phyloP scores from a whole-genome alignment of 1,140 invertebrate species.

The Patella vulgata region DNA sequence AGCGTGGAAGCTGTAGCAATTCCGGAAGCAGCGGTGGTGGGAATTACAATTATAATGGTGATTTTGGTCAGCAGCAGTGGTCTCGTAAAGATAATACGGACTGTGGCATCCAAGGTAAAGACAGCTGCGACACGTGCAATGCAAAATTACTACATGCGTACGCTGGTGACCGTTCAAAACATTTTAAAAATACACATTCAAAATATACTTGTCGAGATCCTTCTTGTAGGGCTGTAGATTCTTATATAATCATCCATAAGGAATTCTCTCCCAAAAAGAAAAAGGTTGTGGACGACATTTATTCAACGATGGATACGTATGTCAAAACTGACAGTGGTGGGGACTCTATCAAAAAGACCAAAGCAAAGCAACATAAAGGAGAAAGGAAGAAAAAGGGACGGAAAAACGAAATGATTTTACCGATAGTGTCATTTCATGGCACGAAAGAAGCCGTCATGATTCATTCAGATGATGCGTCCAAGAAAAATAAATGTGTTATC shows the following conservation, averaged over 20 bases:
- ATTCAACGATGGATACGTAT: slow-evolving; percentile 1
- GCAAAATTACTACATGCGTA: too few species aligned
- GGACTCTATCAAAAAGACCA: background rate
- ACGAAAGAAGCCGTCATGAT: slow-evolving; percentile 4
- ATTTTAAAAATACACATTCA: too few species aligned
- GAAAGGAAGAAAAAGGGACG: background rate
- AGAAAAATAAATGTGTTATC: slow-evolving; percentile 10
- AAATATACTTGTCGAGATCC: too few species aligned
- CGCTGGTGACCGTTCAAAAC: too few species aligned
- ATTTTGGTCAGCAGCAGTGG: too few species aligned
- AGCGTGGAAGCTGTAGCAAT: slow-evolving; percentile 37
- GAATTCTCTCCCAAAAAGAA: slow-evolving; percentile 5
- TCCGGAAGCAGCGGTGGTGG: slow-evolving; percentile 33
- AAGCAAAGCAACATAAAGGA: background rate
- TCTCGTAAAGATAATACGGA: too few species aligned
- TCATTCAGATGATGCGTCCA: slow-evolving; percentile 2
- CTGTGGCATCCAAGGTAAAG: slow-evolving; percentile 1
- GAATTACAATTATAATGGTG: too few species aligned
- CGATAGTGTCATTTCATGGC: slow-evolving; percentile 7
- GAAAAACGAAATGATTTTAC: slow-evolving; percentile 5
- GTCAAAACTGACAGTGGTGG: background rate
- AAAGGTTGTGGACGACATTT: background rate
- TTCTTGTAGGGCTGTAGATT: background rate
- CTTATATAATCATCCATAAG: slow-evolving; percentile 4
- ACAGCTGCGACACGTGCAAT: background rate